A percentile compares a stretch with the other conserved stretches of the same genome.
These are phyloP conservation scores for Coenonympha arcania DNA, from an alignment of 2,888 invertebrate species.

Conservation along the genomic window DNA sequence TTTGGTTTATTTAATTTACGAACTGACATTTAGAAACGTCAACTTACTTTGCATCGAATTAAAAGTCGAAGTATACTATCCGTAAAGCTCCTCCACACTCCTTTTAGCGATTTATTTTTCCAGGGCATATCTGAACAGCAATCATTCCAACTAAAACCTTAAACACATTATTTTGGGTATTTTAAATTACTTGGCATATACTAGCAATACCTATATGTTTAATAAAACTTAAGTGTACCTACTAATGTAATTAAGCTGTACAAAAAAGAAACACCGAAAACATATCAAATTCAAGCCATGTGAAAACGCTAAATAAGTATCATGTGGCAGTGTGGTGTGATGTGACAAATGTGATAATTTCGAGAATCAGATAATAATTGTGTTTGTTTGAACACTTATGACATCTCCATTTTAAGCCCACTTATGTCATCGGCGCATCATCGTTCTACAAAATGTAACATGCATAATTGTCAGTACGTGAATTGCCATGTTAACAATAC, in stretches of 20 bases:
- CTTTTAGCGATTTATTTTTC: too few relatives aligned
- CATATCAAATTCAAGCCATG: not conserved
- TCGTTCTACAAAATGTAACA: conserved; percentile 12
- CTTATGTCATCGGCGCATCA: conserved; percentile 10
- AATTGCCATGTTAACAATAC: not conserved
- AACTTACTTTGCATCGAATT: too few relatives aligned
- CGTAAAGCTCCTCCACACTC: too few relatives aligned
- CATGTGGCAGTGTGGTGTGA: conserved; percentile 5
- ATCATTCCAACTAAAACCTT: too few relatives aligned
- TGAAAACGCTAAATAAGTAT: not conserved
- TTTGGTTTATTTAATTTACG: too few relatives aligned
- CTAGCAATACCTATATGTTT: too few relatives aligned
- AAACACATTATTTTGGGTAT: too few relatives aligned
- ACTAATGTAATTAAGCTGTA: not conserved
- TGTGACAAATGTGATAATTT: conserved; percentile 9
- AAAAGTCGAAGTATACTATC: too few relatives aligned
- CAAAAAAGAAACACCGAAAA: not conserved
- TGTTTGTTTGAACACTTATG: conserved; percentile 7
- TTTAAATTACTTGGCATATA: too few relatives aligned
- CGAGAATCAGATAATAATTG: conserved; percentile 10
- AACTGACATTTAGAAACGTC: too few relatives aligned
- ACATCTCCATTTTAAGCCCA: conserved; percentile 9
- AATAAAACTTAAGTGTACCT: too few relatives aligned
- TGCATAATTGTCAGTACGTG: not conserved
- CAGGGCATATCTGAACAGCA: too few relatives aligned